Base-by-base conservation (phyloP, 2,113 vertebrate genomes). In the Apeltes quadracus region DNA sequence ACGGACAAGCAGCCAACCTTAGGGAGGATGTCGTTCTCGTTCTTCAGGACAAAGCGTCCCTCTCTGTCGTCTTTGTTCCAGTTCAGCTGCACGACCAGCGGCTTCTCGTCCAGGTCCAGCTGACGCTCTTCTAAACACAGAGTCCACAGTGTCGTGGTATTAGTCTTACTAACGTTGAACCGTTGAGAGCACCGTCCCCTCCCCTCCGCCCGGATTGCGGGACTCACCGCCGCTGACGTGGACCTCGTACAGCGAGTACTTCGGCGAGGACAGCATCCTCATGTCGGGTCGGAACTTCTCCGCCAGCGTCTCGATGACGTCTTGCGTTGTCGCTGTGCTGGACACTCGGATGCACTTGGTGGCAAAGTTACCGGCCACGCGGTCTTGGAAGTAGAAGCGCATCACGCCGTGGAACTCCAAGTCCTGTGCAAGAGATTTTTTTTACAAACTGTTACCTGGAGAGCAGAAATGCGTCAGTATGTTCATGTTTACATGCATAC, bases 371-470 rank as follows among this genome's bases (percentile, higher is more conserved):
- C 98, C 98, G 16, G 98, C 97, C 69, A 98, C 95, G 85, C 97
- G 96, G 83, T 99, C 98, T 95, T 99, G 98, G 92, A 99, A 99
- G 90, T 99, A 99, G 91, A 99, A 99, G 69, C 98, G 94, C 98
- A 99, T 99, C 75, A 99, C 98, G 65, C 98, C 98, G 78, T 99
- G 98, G 89, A 99, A 99, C 91, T 99, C 98, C 73, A 99, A 78
- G 85, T 99, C 98, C 98, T 99, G 78, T 18, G 61, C 79, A 10
- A 74, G 20, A 53, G 18, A 62, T n/a, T 20, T 11, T 9, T 46
- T 48, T 50, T 11, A 12, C 8, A 48, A 25, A 51, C 48, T 5
- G 50, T 14, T 23, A 2, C 23, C 50, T 9, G 22, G 22, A 51
- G 22, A 23, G 22, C 11, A 51, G 22, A 22, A 51, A n/a, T 5